Base-by-base conservation (phyloP, 2,888 invertebrate genomes). In the Microctonus aethiopoides region DNA sequence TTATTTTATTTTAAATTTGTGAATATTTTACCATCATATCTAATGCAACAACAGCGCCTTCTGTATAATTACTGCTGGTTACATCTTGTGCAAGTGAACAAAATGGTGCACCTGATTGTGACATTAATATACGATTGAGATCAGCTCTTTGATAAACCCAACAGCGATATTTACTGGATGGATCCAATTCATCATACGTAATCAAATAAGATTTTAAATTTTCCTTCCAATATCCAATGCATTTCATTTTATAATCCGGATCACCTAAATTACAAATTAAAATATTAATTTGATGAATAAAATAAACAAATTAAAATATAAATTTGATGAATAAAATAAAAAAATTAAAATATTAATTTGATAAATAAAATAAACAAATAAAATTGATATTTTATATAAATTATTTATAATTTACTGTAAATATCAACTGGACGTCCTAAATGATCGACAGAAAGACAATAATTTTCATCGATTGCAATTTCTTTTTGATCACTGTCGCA, bases 141-240 rank as follows among this genome's bases (percentile, higher is more conserved):
- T 98, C 98, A 60, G 96, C 93, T 80, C 98, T 90, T 86, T 98
- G 98, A 87, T 98, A 98, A 52, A 98, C 97, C 98, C 98, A 99
- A 85, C 98, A 99, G 79, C 98, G 92, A 86, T 97, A 99, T 85
- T 94, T 95, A 2, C 97, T 97, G 81, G 96, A 94, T 0, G 98
- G 96, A 89, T 99, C 98, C 79, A 98, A 89, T 83, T 97, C 97
- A 85, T 99, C 98, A 85, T 94, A 97, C 0, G 98, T 99, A 68
- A 99, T 94, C 54, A 99, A 88, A 86, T 98, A 98, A 0, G 98
- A 98, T 85, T 95, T 96, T 41, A 98, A 90, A 89, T 99, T 98
- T 86, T 99, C 98, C 86, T 98, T 97, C 97, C 98, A 99, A 87
- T 91, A 98, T 0, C 98, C 98, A 78, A 99, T 96, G 84, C 99